phyloP scores from a whole-genome alignment of 2,797 vertebrate genomes.

The Liasis olivaceus region DNA sequence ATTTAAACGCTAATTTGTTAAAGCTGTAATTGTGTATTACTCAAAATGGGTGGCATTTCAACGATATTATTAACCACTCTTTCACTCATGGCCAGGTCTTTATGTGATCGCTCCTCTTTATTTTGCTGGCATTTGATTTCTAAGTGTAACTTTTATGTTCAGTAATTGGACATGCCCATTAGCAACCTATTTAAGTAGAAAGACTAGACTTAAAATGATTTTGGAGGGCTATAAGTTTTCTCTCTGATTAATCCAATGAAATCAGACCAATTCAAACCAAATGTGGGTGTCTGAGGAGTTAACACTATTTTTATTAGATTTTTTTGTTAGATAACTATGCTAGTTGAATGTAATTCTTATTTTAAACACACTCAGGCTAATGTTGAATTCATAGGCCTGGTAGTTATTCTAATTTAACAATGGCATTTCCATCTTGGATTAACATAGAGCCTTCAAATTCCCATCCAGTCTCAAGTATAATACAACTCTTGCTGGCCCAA shows the following conservation, averaged over 20 bases:
- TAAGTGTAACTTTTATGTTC: neutral
- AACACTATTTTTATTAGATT: neutral
- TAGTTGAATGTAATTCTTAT: neutral
- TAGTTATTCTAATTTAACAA: neutral
- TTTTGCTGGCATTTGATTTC: slow-evolving; percentile 23
- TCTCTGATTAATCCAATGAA: neutral
- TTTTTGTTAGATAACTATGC: neutral
- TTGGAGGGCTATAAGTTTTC: neutral
- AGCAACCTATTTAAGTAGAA: slow-evolving; percentile 8
- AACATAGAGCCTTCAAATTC: neutral
- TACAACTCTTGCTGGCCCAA: neutral
- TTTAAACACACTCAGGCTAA: neutral
- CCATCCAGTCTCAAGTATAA: neutral
- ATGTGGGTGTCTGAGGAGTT: neutral
- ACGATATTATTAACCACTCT: slow-evolving; percentile 16
- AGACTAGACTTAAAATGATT: slow-evolving; percentile 1
- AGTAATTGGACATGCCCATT: slow-evolving; percentile 11
- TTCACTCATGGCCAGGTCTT: neutral
- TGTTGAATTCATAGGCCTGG: neutral
- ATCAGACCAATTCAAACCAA: neutral
- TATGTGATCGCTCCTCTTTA: neutral
- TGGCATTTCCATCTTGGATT: neutral
- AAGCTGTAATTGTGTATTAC: slow-evolving; percentile 12
- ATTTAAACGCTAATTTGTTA: slow-evolving; percentile 9
- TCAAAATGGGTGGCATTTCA: slow-evolving; percentile 13